Evolutionary conservation across 2,113 vertebrate genomes (phyloP).

Genomic region (Lophotis ruficrista): DNA sequence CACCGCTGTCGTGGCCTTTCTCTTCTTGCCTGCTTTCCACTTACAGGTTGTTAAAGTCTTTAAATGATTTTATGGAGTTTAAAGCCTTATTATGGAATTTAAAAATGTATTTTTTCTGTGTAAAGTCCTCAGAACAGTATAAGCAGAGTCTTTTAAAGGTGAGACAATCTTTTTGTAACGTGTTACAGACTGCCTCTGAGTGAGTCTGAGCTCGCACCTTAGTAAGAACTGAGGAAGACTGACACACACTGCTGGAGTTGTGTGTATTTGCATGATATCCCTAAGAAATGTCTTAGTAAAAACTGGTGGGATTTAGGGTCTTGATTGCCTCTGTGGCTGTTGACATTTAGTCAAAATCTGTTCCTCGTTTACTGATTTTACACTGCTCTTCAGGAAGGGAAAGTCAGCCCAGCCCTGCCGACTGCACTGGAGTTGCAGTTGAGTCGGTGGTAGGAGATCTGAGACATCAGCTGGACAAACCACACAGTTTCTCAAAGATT

Average conservation of each 20-base stretch:
- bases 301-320: not conserved
- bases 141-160: not conserved
- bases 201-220: not conserved
- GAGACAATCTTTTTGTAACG: not conserved
- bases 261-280: not conserved
- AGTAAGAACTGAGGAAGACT: not conserved
- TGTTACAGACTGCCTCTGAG: not conserved
- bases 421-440: fast-evolving
- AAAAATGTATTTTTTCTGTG: not conserved
- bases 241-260: not conserved
- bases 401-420: not conserved
- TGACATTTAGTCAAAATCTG: not conserved
- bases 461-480: not conserved
- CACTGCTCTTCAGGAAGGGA: not conserved
- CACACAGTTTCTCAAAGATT: not conserved
- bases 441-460: not conserved
- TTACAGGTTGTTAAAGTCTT: not conserved
- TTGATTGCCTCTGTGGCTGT: not conserved
- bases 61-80: not conserved
- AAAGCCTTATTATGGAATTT: not conserved
- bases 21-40: not conserved
- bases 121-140: not conserved
- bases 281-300: not conserved
- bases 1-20: not conserved
- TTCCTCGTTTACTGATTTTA: not conserved